Percentiles rank a stretch among this genome's conserved stretches.
phyloP scores from a whole-genome alignment of 2,888 invertebrate genomes.

The Gnatocerus cornutus region DNA sequence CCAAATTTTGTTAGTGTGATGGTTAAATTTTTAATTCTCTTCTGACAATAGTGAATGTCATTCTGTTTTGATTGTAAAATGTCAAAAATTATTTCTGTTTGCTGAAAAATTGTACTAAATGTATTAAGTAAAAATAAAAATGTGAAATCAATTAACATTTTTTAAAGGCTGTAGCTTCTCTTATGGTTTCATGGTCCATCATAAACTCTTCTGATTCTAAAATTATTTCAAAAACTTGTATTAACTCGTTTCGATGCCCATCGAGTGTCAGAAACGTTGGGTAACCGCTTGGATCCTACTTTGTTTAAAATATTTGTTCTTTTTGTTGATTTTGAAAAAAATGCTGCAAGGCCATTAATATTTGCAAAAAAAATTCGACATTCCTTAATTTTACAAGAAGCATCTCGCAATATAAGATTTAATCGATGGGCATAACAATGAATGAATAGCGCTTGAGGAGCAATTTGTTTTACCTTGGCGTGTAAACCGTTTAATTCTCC shows the following conservation, averaged over 20 bases:
- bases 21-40: not conserved
- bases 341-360: not conserved
- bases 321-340: constrained; percentile 35
- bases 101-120: constrained; percentile 46
- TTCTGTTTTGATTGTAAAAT: constrained; percentile 42
- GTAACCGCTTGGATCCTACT: constrained; percentile 1
- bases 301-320: constrained; percentile 15
- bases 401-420: constrained; percentile 43
- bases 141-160: constrained; percentile 34
- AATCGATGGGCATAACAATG: constrained; percentile 55
- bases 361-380: constrained; percentile 22
- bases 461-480: constrained; percentile 41
- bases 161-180: constrained; percentile 45
- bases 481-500: constrained; percentile 56
- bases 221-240: too few relatives aligned
- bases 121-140: constrained; percentile 41
- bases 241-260: constrained; percentile 36
- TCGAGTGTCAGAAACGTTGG: constrained; percentile 7
- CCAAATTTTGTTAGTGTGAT: not conserved
- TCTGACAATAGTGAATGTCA: constrained; percentile 41
- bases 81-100: constrained; percentile 41
- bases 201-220: too few relatives aligned
- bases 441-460: constrained; percentile 50
- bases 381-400: constrained; percentile 17
- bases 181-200: too few relatives aligned